These are phyloP conservation scores for Neocrepidodera transversa DNA, from an alignment of 2,888 invertebrate genomes.

Conservation along the genomic window DNA sequence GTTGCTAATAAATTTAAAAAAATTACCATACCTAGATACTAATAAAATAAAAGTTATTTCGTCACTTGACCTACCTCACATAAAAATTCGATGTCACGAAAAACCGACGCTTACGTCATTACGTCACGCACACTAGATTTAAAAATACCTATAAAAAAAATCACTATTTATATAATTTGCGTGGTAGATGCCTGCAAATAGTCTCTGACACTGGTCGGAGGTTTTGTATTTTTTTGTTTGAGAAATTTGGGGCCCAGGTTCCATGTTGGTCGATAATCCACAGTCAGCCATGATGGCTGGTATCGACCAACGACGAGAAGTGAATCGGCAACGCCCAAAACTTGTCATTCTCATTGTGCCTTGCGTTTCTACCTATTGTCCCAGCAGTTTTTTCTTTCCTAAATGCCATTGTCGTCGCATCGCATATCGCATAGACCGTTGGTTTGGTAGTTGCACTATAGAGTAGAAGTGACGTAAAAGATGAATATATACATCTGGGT, in stretches of 20 bases:
- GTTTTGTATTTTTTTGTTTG: slow-evolving; percentile 40
- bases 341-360: slow-evolving; percentile 48
- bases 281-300: slow-evolving; percentile 60
- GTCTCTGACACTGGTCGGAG: slow-evolving; percentile 53
- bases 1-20: too few relatives aligned
- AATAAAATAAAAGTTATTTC: too few relatives aligned
- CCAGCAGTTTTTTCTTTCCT: slow-evolving; percentile 31
- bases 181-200: slow-evolving; percentile 50
- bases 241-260: slow-evolving; percentile 53
- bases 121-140: slow-evolving; percentile 33
- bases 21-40: too few relatives aligned
- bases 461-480: too few relatives aligned
- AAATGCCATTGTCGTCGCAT: slow-evolving; percentile 35
- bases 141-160: slow-evolving; percentile 24
- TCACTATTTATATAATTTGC: slow-evolving; percentile 40
- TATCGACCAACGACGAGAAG: slow-evolving; percentile 58
- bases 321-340: slow-evolving; percentile 59
- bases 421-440: too few relatives aligned
- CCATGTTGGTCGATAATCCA: slow-evolving; percentile 54
- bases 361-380: slow-evolving; percentile 47
- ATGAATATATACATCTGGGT: slow-evolving; percentile 19
- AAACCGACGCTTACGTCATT: slow-evolving; percentile 20
- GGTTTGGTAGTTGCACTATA: slow-evolving; percentile 42
- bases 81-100: slow-evolving; percentile 28
- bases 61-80: slow-evolving; percentile 49